Evolutionary conservation across 2,797 vertebrate species (phyloP).

Genomic region (Sparus aurata): DNA sequence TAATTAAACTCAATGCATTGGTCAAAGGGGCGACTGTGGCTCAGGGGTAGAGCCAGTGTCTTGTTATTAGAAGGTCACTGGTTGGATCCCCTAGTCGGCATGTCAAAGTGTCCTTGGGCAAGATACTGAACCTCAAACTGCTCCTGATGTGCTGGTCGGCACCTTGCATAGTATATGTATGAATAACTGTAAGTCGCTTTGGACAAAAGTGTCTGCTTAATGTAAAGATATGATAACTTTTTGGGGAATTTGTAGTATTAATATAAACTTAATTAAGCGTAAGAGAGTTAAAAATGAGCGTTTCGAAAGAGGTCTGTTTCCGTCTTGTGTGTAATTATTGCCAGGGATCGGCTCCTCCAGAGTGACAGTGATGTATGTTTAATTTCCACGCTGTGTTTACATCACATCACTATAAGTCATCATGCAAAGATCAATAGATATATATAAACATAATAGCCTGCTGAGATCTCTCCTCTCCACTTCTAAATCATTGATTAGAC

Average conservation of each 20-base stretch:
- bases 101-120: too few relatives aligned
- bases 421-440: constrained; percentile 60
- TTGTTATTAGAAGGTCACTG: too few relatives aligned
- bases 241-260: background rate
- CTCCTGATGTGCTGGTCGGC: too few relatives aligned
- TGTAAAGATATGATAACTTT: background rate
- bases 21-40: background rate
- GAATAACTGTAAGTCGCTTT: too few relatives aligned
- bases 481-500: constrained; percentile 6
- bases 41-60: too few relatives aligned
- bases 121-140: too few relatives aligned
- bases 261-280: background rate
- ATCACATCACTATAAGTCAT: constrained; percentile 62
- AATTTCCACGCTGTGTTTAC: constrained; percentile 40
- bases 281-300: background rate
- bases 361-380: constrained; percentile 24
- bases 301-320: constrained; percentile 20
- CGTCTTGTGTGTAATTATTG: constrained; percentile 18
- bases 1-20: background rate
- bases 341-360: constrained; percentile 13
- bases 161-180: too few relatives aligned
- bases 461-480: constrained; percentile 24
- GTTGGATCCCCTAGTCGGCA: too few relatives aligned
- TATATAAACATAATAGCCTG: constrained; percentile 59
- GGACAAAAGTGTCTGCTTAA: too few relatives aligned